Base-by-base conservation (phyloP, 2,888 invertebrate genomes). In the Dynastes tityus region DNA sequence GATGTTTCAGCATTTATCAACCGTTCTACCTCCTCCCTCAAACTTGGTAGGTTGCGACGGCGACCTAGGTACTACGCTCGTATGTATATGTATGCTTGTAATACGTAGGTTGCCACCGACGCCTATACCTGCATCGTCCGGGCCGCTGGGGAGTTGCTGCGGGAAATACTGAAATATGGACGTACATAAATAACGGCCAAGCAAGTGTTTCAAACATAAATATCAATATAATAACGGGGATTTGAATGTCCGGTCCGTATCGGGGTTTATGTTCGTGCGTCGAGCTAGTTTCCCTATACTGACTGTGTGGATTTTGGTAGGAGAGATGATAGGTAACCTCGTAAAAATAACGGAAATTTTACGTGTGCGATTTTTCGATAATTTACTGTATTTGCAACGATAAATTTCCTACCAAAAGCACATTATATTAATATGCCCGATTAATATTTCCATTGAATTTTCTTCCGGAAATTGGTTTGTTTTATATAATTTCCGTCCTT, bases 191-290 rank as follows among this genome's bases (percentile, higher is more conserved):
- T 73, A 73, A 73, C 58, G 11, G 13, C 40, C 73, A 40, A 58
- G 73, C 73, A 73, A 73, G 73, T 73, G 73, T 73, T 73, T 73
- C 58, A 58, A 73, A 61, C 73, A 73, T 73, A 73, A 73, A 73
- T 73, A 73, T 73, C 73, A 73, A 73, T 73, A 73, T 73, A 73
- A 73, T 73, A 61, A 73, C 73, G 73, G 73, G 73, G 73, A 73
- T 73, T 45, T 73, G 73, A 73, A 58, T 73, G 73, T 73, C 73
- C 73, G 73, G 73, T 61, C 40, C 40, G 61, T 58, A 58, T 58
- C 27, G 61, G 73, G 68, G 68, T 61, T 61, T 61, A 61, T 61
- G 27, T 27, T 61, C 61, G 61, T 61, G 61, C 61, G 22, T n/a
- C 61, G 61, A 61, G 61, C 16, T 61, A 61, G 22, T 61, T 61